Base-by-base conservation (phyloP, 2,888 invertebrate genomes). In the Drosophila subquinaria region DNA sequence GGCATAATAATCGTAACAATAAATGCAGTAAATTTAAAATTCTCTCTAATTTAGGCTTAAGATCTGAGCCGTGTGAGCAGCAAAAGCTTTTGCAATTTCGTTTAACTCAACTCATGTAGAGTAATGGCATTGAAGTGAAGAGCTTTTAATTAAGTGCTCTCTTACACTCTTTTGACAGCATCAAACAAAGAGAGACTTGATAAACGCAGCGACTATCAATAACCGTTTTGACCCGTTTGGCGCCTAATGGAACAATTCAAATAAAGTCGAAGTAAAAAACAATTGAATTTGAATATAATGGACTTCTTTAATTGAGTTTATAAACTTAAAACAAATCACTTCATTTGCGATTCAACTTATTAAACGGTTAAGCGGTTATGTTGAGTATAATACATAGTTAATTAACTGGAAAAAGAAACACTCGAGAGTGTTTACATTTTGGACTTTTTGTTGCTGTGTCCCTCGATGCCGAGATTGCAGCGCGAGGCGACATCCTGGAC, bases 391-490 rank as follows among this genome's bases (percentile, higher is more conserved):
- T 59, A 73, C 69, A 62, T 47, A 56, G 62, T 61, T 47, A 56
- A 65, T 61, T 55, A 73, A 77, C 63, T 72, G 59, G 35, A 69
- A 8, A 20, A 15, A 40, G 36, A 50, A 60, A 55, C 55, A 59
- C 38, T 63, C 13, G 42, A 9, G 45, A 60, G 35, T 62, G 71
- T 62, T 51, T 82, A 92, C 17, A 92, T 77, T 82, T 92, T 92
- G 9, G 92, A 89, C 76, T 92, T 92, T 79, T 93, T 93, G 70
- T 85, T 90, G 66, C 83, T 90, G 79, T 92, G 93, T 0, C 93
- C 93, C 79, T 93, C 93, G 40, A 93, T 92, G 57, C 92, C 92
- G 36, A 93, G 76, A 48, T 90, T 92, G 68, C 93, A 93, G 53
- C 92, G 89, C 8, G 92, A 92, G 17, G 90, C 89, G 8, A 93